Evolutionary conservation across 2,797 vertebrate genomes (phyloP).

Genomic region (Chaetophractus vellerosus): DNA sequence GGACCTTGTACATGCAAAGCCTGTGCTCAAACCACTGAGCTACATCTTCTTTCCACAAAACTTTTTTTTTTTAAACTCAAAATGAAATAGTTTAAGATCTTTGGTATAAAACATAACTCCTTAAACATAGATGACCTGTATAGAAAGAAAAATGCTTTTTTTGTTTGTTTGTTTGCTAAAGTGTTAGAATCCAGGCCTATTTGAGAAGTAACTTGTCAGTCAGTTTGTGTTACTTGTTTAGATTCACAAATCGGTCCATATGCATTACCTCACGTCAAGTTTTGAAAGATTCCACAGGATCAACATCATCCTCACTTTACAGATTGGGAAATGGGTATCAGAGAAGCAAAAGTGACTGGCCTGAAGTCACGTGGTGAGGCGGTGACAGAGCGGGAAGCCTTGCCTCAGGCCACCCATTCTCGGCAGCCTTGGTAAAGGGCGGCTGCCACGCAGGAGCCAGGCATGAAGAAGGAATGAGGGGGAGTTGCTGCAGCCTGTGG

Average conservation of each 20-base stretch:
- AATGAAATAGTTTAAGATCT: not conserved
- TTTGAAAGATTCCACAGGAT: not conserved
- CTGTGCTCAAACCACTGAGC: no score
- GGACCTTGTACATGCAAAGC: no score
- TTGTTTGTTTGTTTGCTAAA: not conserved
- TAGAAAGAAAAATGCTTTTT: not conserved
- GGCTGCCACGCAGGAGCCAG: not conserved
- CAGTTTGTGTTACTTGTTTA: not conserved
- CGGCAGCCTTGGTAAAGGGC: not conserved
- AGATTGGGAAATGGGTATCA: not conserved
- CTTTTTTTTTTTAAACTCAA: not conserved
- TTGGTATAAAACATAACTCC: constrained; percentile 9
- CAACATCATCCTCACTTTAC: not conserved
- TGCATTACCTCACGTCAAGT: not conserved
- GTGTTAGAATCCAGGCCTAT: not conserved
- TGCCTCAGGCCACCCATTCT: not conserved
- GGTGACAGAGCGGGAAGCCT: not conserved
- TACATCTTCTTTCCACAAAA: no score
- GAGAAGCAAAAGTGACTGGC: not conserved
- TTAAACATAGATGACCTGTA: not conserved
- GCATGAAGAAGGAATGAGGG: not conserved
- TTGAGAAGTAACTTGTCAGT: not conserved
- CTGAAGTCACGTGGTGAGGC: not conserved
- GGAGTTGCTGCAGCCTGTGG: not conserved
- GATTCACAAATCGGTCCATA: not conserved